Percentiles rank a stretch among this genome's conserved stretches.
Conservation (phyloP, 2,797 vertebrate genomes). For the Danio albolineatus region DNA sequence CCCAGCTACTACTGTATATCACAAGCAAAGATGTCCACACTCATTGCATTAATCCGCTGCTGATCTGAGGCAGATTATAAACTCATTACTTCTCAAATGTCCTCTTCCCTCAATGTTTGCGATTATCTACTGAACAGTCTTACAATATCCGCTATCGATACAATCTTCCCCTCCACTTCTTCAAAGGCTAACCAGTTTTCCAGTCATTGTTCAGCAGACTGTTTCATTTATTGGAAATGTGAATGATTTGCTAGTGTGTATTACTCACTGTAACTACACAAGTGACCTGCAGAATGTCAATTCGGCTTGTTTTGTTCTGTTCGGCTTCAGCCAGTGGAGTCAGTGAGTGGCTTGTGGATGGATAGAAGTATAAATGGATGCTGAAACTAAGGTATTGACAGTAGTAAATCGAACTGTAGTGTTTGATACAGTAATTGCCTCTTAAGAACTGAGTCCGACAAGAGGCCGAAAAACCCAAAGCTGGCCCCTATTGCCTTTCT, state of each 20-base stretch:
- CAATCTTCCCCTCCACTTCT: background rate
- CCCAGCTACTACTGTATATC: background rate
- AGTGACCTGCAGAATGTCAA: constrained; percentile 1
- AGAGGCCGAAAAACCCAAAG: constrained; percentile 10
- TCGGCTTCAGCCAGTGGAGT: background rate
- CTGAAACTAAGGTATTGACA: constrained; percentile 14
- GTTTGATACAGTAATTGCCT: constrained; percentile 45
- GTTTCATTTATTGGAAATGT: background rate
- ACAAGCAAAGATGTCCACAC: constrained; percentile 7
- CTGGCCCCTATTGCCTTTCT: background rate
- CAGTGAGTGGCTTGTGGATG: background rate
- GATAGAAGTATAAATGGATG: constrained; percentile 10
- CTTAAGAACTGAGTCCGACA: constrained; percentile 29
- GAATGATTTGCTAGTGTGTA: background rate
- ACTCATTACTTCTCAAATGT: constrained; percentile 25
- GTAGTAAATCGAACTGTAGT: constrained; percentile 8
- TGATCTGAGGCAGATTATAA: constrained; percentile 36
- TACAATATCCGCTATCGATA: background rate
- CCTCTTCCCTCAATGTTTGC: background rate
- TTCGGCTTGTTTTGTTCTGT: background rate
- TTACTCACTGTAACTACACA: constrained; percentile 10
- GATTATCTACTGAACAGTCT: background rate
- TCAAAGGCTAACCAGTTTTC: background rate
- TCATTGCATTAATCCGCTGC: background rate
- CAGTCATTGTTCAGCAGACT: background rate